These are phyloP conservation scores for Pogonus chalceus DNA, from an alignment of 1,140 invertebrate species.

Conservation along the genomic window DNA sequence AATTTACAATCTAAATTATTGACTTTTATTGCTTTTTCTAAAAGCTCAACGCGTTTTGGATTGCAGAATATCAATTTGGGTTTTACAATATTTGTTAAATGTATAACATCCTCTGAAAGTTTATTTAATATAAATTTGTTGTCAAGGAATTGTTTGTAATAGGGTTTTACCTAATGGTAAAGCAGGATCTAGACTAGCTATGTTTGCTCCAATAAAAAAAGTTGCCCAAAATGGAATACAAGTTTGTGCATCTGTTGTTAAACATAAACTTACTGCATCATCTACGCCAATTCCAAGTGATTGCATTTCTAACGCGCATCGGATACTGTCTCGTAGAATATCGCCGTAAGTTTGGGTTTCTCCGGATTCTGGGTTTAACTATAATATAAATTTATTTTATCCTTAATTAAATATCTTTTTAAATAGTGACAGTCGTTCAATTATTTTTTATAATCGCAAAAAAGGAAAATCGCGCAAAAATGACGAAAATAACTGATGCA, in stretches of 20 bases:
- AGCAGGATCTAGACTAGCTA: background rate
- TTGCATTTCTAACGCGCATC: background rate
- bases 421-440: too few species aligned
- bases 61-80: background rate
- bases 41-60: background rate
- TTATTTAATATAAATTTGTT: background rate
- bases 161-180: background rate
- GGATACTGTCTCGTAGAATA: background rate
- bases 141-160: background rate
- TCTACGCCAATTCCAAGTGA: background rate
- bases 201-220: background rate
- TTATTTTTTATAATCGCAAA: too few species aligned
- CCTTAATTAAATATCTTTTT: too few species aligned
- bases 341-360: background rate
- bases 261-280: background rate
- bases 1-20: background rate
- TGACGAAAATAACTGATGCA: too few species aligned
- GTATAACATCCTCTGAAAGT: background rate
- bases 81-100: background rate
- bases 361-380: background rate
- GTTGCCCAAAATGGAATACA: background rate
- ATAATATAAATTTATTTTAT: background rate
- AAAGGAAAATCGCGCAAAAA: too few species aligned
- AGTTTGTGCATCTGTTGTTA: background rate
- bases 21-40: background rate